Conservation (phyloP, 2,888 invertebrate species). For the Cylindroiulus punctatus region DNA sequence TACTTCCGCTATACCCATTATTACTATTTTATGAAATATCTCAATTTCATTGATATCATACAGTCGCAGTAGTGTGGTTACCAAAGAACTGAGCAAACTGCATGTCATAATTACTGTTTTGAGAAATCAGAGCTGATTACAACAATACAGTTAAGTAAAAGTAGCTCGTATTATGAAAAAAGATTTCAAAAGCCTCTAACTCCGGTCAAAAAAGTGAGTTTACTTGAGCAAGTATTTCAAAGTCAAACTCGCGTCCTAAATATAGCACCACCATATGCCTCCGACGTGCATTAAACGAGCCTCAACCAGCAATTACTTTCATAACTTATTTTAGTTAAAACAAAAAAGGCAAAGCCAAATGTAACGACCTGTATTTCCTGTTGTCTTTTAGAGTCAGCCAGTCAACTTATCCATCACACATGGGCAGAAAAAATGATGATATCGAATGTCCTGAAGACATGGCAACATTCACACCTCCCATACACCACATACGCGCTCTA, state of each 20-base stretch:
- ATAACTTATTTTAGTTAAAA: neutral
- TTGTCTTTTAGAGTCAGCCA: neutral
- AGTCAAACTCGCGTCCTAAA: neutral
- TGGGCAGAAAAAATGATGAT: neutral
- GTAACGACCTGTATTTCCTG: constrained; percentile 16
- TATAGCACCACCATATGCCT: neutral
- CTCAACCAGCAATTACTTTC: neutral
- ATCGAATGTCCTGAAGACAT: neutral
- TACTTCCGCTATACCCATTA: neutral
- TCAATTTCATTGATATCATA: no score
- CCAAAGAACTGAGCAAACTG: no score
- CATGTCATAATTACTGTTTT: neutral
- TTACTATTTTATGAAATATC: neutral
- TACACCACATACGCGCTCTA: neutral
- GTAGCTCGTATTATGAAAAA: no score
- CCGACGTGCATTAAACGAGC: constrained; percentile 5
- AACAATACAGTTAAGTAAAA: no score
- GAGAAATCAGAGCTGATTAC: no score
- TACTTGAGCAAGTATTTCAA: neutral
- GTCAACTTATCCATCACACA: neutral
- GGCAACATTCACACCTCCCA: neutral
- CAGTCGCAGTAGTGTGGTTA: no score
- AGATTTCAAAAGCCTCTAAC: no score
- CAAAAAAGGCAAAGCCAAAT: neutral
- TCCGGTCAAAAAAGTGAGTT: neutral